These are phyloP conservation scores for Eupithecia pulchellata DNA, from an alignment of 2,888 invertebrate species.

Conservation along the genomic window DNA sequence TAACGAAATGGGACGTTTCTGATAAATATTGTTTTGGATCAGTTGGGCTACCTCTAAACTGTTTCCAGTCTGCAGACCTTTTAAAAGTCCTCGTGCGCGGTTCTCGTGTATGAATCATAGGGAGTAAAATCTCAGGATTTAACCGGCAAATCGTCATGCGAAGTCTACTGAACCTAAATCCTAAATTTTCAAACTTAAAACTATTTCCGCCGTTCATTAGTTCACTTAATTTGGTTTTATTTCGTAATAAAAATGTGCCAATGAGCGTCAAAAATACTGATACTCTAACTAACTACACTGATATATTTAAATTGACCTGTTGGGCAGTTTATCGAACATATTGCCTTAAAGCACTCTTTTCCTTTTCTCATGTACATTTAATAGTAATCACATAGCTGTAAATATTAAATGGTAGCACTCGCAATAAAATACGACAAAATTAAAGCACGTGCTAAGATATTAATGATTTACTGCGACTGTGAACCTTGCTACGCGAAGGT, in stretches of 20 bases:
- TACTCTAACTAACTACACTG: too few species aligned
- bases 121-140: neutral
- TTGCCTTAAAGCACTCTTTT: neutral
- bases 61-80: neutral
- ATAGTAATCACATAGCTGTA: neutral
- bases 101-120: neutral
- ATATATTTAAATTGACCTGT: neutral
- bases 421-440: conserved; percentile 15
- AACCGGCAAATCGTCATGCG: neutral
- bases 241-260: too few species aligned
- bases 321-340: too few species aligned
- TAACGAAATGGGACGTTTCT: neutral
- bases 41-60: neutral
- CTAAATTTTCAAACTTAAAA: too few species aligned
- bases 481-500: conserved; percentile 69
- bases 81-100: too few species aligned
- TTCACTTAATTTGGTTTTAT: too few species aligned
- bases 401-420: conserved; percentile 24
- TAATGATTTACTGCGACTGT: conserved; percentile 62
- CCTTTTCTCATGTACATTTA: neutral
- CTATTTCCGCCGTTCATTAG: too few species aligned
- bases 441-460: conserved; percentile 47
- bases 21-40: neutral
- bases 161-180: too few species aligned
- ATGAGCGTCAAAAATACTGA: too few species aligned